Base-by-base conservation (phyloP, 1,140 invertebrate species). In the Apis cerana region DNA sequence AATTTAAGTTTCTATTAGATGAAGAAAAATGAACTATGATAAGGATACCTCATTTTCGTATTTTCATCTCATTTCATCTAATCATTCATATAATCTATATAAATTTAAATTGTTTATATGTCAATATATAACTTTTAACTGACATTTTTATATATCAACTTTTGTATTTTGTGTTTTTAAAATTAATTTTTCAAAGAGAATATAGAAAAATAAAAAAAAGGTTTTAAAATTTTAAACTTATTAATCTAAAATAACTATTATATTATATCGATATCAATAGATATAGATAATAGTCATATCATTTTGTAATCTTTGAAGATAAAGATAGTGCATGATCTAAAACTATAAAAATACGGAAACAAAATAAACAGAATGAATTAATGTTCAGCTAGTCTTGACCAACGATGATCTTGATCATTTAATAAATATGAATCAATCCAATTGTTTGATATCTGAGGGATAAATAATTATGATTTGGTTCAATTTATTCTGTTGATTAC, bases 301-400 rank as follows among this genome's bases (percentile, higher is more conserved):
- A 21, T 56, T 56, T 27, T 23, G 27, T 72, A 72, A 72, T 23
- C 7, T 33, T 72, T 27, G 70, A 72, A 50, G 54, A 72, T 27
- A 69, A 48, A 69, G 21, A 43, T 69, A 69, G 48, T 48, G 1
- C 12, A 48, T 21, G 21, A 21, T 27, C 7, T 48, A 69, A n/a
- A n/a, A 12, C 21, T 21, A 69, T 43, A 43, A 69, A 67, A 21
- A 50, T 7, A 33, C 17, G 52, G 27, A 48, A 58, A 27, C 11
- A 43, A 2, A 1, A 33, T 8, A 13, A n/a, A 3, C 19, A 58
- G 19, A 19, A 21, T 13, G 13, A 74, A 74, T 74, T 74, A 19
- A 74, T 48, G 71, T 59, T 59, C 56, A 59, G 33, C 71, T 43
- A 21, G 43, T 48, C 71, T 43, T 58, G 19, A 27, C 48, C 27